Evolutionary conservation across 2,797 vertebrate species (phyloP), one percentile per base, ranked within the genome.

Genomic region (Hybognathus amarus): DNA sequence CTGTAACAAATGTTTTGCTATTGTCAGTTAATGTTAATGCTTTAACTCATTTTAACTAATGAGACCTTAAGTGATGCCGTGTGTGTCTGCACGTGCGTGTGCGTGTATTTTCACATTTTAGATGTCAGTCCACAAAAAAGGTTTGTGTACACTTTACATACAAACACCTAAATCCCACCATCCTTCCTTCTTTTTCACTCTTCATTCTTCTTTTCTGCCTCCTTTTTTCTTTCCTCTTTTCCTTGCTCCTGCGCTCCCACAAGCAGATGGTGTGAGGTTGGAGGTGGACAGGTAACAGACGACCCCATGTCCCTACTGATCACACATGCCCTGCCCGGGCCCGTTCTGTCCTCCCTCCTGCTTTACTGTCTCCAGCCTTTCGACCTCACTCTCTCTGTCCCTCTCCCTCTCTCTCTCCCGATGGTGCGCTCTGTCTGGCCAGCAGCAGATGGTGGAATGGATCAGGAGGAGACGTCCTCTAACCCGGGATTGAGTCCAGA

Each of bases 231-330:
- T 42, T 47, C 81, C 83, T 85, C 76, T 82, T 75, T 73, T 56
- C 5, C 73, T 64, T 85, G 38, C 71, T 80, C 42, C 5, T 59
- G 59, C 40, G 63, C 78, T 90, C 87, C 88, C 91, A 68, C 79
- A 70, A 94, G 92, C 94, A 95, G 94, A 94, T 91, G 92, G 93
- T 88, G 75, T 77, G 67, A 87, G 91, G 93, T 94, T 91, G 91
- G 91, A 93, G 92, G 93, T 94, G 90, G 91, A 92, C 93, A 93
- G 93, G 92, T 94, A 93, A 92, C 93, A 93, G 92, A 92, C 82
- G 87, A 92, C 91, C 90, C 86, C 52, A 74, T 83, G 86, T 88
- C 85, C 89, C 92, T 87, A 88, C 79, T 79, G 89, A 89, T 77
- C 89, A 87, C 84, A 88, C 85, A 79, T 87, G 88, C 85, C 90